Evolutionary conservation across 92 coral and sea anemone genomes (phyloP), one percentile per base, ranked within the genome.

Genomic region (Plumapathes pennacea): DNA sequence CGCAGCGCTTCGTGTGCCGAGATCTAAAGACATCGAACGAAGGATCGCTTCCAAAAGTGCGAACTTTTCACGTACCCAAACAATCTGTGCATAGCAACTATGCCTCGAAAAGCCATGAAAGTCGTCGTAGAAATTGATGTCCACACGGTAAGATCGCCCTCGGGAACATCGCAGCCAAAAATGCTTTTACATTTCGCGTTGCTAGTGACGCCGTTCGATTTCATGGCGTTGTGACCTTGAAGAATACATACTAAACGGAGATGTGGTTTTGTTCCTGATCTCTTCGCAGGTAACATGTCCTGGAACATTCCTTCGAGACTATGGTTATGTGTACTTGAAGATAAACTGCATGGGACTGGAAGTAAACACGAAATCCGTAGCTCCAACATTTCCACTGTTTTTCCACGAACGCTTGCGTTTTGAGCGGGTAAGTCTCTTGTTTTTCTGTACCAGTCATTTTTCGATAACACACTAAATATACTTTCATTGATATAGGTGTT

Each of bases 81-180:
- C 32, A n/a, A n/a, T n/a, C n/a, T n/a, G n/a, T n/a, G n/a, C n/a
- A n/a, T n/a, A n/a, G 26, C 20, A 24, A 72, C 15, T 36, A 92
- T 92, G 98, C 98, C 98, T 43, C 96, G 94, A 28, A 92, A 92
- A 71, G 98, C 98, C 29, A 92, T 92, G 98, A 92, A 92, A 69
- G 94, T 91, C 33, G 76, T 92, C 13, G 98, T 92, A n/a, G 98
- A 92, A 34, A 10, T 92, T 50, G 98, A 92, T 54, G 75, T 89
- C 23, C 98, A 92, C 39, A 83, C 94, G 64, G 98, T 92, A 58
- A 76, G 94, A 3, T 43, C 57, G 50, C 40, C 55, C 60, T 38
- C 21, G 53, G n/a, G n/a, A n/a, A n/a, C n/a, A n/a, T n/a, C n/a
- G 27, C 21, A 31, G 23, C 4, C 31, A 66, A 32, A 51, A 40